Conservation (phyloP, 1,140 invertebrate genomes). For the Drosophila ogumai region DNA sequence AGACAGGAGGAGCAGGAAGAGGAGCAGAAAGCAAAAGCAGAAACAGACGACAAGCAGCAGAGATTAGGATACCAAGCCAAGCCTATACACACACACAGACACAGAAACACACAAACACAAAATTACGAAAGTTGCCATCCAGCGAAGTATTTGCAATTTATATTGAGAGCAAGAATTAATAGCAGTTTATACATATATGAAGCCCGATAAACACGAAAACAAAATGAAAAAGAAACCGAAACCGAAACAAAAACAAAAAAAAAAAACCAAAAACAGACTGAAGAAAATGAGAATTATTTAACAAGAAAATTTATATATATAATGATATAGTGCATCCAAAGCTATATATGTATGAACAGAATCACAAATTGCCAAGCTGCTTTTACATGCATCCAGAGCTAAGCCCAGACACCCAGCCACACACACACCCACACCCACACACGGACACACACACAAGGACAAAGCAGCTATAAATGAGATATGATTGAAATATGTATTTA, state of each 20-base stretch:
- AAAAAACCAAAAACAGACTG: slow-evolving; percentile 70
- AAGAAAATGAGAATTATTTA: slow-evolving; percentile 66
- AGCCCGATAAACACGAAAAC: slow-evolving; percentile 45
- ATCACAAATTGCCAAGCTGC: slow-evolving; percentile 53
- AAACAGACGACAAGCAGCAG: slow-evolving; percentile 30
- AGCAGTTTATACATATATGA: slow-evolving; percentile 45
- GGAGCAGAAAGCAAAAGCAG: slow-evolving; percentile 10
- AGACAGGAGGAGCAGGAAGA: slow-evolving; percentile 19
- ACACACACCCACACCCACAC: slow-evolving; percentile 8
- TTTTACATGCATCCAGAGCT: slow-evolving; percentile 49
- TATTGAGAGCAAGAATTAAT: slow-evolving; percentile 63
- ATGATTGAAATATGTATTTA: slow-evolving; percentile 69
- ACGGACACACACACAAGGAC: slow-evolving; percentile 12
- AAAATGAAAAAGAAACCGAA: slow-evolving; percentile 34
- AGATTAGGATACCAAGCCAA: slow-evolving; percentile 47
- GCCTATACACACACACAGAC: slow-evolving; percentile 30
- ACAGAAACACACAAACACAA: slow-evolving; percentile 38
- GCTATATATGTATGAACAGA: slow-evolving; percentile 38
- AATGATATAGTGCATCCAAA: slow-evolving; percentile 46
- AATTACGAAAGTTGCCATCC: slow-evolving; percentile 82
- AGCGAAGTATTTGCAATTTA: slow-evolving; percentile 78
- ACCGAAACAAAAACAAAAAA: slow-evolving; percentile 11
- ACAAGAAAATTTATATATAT: slow-evolving; percentile 69
- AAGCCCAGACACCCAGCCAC: slow-evolving; percentile 23
- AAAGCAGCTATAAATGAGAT: slow-evolving; percentile 44